Percentiles rank a stretch among this genome's conserved stretches.
phyloP scores from a whole-genome alignment of 2,113 vertebrate species.

The Muntiacus muntjak region DNA sequence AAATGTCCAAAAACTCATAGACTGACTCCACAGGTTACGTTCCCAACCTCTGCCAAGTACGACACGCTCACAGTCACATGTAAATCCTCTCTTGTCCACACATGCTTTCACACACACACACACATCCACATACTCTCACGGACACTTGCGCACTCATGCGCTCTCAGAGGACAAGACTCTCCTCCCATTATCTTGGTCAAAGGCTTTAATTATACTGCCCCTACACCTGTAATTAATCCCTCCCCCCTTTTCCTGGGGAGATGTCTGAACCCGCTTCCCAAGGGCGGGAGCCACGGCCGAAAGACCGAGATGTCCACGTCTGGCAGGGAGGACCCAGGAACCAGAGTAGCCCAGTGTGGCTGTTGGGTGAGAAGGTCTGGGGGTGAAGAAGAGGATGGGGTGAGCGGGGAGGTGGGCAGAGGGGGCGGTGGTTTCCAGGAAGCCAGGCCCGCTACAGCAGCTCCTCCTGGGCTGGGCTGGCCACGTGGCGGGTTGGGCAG shows the following conservation, averaged over 20 bases:
- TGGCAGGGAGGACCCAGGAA: background rate
- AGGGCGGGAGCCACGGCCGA: background rate
- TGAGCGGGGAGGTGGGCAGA: background rate
- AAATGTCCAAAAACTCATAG: background rate
- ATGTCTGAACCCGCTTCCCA: slow-evolving; percentile 50
- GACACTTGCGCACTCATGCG: background rate
- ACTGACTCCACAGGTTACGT: background rate
- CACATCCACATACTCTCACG: background rate
- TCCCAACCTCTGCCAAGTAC: background rate
- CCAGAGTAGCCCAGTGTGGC: background rate
- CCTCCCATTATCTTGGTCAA: slow-evolving; percentile 29
- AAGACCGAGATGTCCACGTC: background rate
- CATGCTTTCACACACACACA: background rate
- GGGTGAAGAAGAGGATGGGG: background rate
- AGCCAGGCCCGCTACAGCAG: background rate
- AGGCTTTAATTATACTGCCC: slow-evolving; percentile 53
- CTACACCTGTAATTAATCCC: slow-evolving; percentile 62
- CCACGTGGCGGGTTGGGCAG: slow-evolving; percentile 18
- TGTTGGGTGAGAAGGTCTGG: background rate
- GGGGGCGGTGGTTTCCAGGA: background rate
- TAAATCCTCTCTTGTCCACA: background rate
- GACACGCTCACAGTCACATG: background rate
- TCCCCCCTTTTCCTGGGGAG: background rate
- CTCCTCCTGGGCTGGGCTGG: background rate
- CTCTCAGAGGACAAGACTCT: slow-evolving; percentile 12